These are phyloP conservation scores for Philereme transversata DNA, from an alignment of 2,888 invertebrate species.

Conservation along the genomic window DNA sequence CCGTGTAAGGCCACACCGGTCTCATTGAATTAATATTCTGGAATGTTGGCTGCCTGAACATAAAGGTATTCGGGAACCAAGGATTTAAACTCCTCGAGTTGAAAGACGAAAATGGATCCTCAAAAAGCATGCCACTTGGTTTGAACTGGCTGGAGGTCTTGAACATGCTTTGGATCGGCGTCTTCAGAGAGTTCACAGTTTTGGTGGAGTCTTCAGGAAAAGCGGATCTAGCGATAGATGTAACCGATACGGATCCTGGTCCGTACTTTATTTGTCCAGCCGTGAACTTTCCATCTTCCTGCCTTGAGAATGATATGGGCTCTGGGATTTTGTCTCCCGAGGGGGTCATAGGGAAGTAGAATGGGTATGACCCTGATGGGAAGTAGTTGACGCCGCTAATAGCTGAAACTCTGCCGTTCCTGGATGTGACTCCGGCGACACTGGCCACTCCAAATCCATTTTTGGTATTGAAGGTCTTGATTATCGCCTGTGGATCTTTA, in stretches of 20 bases:
- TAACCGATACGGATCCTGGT: constrained; percentile 59
- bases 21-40: constrained; percentile 41
- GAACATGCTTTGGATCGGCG: constrained; percentile 6
- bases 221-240: constrained; percentile 52
- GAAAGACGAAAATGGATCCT: constrained; percentile 37
- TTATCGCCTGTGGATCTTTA: constrained; percentile 19
- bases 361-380: constrained; percentile 38
- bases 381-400: constrained; percentile 58
- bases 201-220: constrained; percentile 44
- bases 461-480: constrained; percentile 36
- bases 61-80: constrained; percentile 44
- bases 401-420: constrained; percentile 62
- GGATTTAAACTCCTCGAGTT: constrained; percentile 44
- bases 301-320: constrained; percentile 51
- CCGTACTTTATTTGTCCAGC: constrained; percentile 55
- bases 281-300: constrained; percentile 51
- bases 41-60: constrained; percentile 45
- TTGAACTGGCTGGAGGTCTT: constrained; percentile 13
- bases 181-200: constrained; percentile 5
- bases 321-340: constrained; percentile 40
- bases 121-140: constrained; percentile 29
- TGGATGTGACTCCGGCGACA: constrained; percentile 56
- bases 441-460: constrained; percentile 57
- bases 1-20: constrained; percentile 53
- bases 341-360: constrained; percentile 26